Base-by-base conservation (phyloP, 2,888 invertebrate species). In the Drosophila pullipes region DNA sequence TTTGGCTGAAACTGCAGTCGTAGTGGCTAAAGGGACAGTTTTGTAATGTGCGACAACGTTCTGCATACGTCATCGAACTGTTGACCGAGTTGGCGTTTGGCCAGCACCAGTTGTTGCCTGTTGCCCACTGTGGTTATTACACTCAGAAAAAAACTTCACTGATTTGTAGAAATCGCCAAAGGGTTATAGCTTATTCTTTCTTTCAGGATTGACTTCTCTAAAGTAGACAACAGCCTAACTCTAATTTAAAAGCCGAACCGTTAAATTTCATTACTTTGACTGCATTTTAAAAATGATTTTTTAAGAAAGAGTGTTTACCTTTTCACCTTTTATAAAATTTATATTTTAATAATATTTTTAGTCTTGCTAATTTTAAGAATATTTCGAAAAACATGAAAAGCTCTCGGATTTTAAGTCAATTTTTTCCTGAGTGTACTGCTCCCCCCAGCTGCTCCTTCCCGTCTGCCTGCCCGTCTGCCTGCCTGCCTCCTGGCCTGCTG, bases 21-120 rank as follows among this genome's bases (percentile, higher is more conserved):
- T 39, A 50, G 13, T 53, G 60, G 58, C 47, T 50, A 58, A 62
- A 63, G 47, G 79, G 44, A 68, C 67, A 58, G 52, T 5, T 47
- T 47, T 52, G 35, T 73, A 69, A 82, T 57, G 47, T 47, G 47
- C 47, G 78, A 74, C 77, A 79, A 71, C 69, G 67, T 58, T 86
- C 85, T 90, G 91, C 91, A 88, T 91, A 89, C 86, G 86, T 86
- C 86, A 86, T 86, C 86, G 86, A 90, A 90, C 91, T 90, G 86
- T 84, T 90, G 86, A 84, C 91, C 86, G 91, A 86, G 87, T 86
- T 86, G 86, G 86, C 86, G 70, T 76, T 70, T 72, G 89, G 86
- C 86, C 86, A 86, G 82, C 91, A 71, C 86, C 76, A 16, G 22
- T 47, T 70, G 79, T 87, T 90, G 86, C 91, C 79, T 88, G 88